Evolutionary conservation across 1,140 invertebrate species (phyloP), one percentile per base, ranked within the genome.

Genomic region (Drosophila nebulosa): DNA sequence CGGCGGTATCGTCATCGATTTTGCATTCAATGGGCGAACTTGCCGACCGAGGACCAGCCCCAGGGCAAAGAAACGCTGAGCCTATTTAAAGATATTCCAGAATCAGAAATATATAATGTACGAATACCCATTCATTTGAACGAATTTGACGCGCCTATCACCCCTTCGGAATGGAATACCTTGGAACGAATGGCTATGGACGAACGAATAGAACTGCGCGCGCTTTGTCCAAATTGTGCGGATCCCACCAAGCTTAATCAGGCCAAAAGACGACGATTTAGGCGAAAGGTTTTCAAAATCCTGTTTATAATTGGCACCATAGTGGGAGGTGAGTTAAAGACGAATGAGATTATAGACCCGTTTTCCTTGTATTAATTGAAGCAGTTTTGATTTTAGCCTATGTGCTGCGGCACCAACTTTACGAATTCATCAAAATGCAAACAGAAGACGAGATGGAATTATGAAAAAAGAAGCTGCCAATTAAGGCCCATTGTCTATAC

Each of bases 1-100:
- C 5, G 16, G 0, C 7, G 42, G 0, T 70, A 64, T 26, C 1
- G 7, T 2, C 81, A 85, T 69, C 65, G 27, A 1, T 74, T 85
- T n/a, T 36, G 21, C 4, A 39, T 85, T 0, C 36, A 69, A 2
- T 70, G 46, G 9, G 60, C 52, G 24, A 7, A 0, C 14, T 16
- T 50, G 3, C 6, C 67, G 3, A 9, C 7, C 4, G 1, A 12
- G 0, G 1, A 61, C 1, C 9, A 16, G 1, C 9, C 27, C 0
- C n/a, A 39, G 3, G 30, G n/a, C 30, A 18, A 62, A 16, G 12
- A 42, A 0, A 52, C 63, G 3, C 0, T 69, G n/a, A 6, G 3
- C 6, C 5, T 57, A 12, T 85, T 86, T 7, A 56, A 57, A 16
- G 6, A 16, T 14, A 18, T 50, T 10, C 6, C 36, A 4, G 14